These are phyloP conservation scores for Pegoplata infirma DNA, from an alignment of 2,888 invertebrate genomes.

Conservation along the genomic window DNA sequence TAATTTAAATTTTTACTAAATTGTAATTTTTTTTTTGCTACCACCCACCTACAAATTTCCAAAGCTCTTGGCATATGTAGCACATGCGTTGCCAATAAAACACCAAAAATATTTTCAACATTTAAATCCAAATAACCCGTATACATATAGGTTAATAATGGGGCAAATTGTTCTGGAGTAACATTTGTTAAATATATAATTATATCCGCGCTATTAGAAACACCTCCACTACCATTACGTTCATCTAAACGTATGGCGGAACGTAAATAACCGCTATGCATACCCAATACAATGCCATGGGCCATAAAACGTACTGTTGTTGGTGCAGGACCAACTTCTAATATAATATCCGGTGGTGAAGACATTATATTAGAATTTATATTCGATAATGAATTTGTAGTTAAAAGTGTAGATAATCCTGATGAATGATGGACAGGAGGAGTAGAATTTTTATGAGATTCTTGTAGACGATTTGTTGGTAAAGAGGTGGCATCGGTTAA, in stretches of 20 bases:
- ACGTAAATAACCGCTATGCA: slow-evolving; percentile 86
- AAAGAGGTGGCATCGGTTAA: slow-evolving; percentile 30
- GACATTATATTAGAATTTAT: slow-evolving; percentile 65
- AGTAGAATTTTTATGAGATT: slow-evolving; percentile 1
- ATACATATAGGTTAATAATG: slow-evolving; percentile 86
- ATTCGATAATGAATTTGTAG: slow-evolving; percentile 25
- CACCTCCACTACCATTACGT: slow-evolving; percentile 33
- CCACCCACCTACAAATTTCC: slow-evolving; percentile 81
- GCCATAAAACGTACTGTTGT: slow-evolving; percentile 83
- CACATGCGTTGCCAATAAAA: slow-evolving; percentile 84
- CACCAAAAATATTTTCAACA: slow-evolving; percentile 85
- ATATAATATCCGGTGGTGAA: slow-evolving; percentile 81
- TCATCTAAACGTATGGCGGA: slow-evolving; percentile 80
- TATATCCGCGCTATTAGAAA: slow-evolving; percentile 63
- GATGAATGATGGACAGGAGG: not conserved
- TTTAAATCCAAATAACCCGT: slow-evolving; percentile 85
- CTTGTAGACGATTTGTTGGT: slow-evolving; percentile 22
- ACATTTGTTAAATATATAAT: slow-evolving; percentile 80
- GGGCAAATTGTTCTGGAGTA: slow-evolving; percentile 82
- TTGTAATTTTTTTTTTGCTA: not conserved
- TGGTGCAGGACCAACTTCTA: slow-evolving; percentile 82
- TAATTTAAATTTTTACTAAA: not conserved
- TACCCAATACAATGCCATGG: slow-evolving; percentile 82
- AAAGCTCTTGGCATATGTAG: slow-evolving; percentile 86
- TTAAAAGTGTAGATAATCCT: slow-evolving; percentile 33